phyloP scores from a whole-genome alignment of 2,113 vertebrate species.

The Vanacampus margaritifer region DNA sequence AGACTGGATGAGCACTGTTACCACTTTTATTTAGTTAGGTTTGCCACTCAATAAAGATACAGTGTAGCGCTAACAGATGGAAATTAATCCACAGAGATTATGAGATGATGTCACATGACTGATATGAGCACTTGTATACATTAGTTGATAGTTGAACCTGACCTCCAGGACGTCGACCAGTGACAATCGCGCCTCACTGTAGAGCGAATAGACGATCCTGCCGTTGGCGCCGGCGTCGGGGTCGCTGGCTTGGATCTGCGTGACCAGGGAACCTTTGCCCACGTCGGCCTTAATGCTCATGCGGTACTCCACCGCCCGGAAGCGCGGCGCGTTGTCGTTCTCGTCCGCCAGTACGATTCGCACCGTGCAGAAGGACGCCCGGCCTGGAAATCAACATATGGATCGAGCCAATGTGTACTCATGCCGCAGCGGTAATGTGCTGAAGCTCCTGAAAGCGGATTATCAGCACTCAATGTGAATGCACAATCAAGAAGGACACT shows the following conservation, averaged over 20 bases:
- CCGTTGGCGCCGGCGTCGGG: constrained; percentile 86
- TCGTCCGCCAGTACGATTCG: constrained; percentile 90
- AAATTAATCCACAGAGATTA: constrained; percentile 25
- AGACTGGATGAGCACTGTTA: no score
- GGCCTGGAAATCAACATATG: constrained; percentile 49
- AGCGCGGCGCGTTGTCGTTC: constrained; percentile 92
- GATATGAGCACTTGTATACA: no score
- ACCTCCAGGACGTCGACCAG: constrained; percentile 92
- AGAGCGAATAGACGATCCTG: constrained; percentile 88
- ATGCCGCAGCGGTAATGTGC: background rate
- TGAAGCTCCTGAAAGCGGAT: background rate
- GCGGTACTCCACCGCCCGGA: constrained; percentile 86
- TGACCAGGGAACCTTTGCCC: constrained; percentile 88
- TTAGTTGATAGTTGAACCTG: background rate
- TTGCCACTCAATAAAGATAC: no score
- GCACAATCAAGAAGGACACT: no score
- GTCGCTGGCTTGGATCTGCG: constrained; percentile 91
- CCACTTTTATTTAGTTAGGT: no score
- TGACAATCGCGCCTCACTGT: constrained; percentile 87
- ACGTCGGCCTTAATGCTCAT: constrained; percentile 93
- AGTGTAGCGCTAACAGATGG: constrained; percentile 34
- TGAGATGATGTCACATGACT: background rate
- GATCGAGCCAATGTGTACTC: background rate
- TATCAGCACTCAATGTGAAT: no score
- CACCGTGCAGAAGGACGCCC: constrained; percentile 87